phyloP scores from a whole-genome alignment of 2,888 invertebrate genomes.

The Pterobdella sp. region DNA sequence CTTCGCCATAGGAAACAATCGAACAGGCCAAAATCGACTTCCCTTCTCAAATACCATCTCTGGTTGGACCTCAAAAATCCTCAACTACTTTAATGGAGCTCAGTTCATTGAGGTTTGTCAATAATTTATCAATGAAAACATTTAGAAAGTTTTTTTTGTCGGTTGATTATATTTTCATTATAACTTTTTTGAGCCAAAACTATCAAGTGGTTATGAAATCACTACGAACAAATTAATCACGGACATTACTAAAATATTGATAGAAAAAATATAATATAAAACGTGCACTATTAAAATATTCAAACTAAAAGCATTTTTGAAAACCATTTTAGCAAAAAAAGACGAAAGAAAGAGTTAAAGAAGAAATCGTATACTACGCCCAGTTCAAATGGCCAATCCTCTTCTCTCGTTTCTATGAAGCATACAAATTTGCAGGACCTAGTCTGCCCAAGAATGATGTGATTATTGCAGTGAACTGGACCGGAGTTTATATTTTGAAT shows the following conservation, averaged over 20 bases:
- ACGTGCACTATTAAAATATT: background rate
- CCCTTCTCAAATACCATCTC: constrained; percentile 41
- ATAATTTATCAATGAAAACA: background rate
- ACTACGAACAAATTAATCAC: background rate
- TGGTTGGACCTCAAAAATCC: constrained; percentile 43
- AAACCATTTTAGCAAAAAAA: background rate
- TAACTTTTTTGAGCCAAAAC: background rate
- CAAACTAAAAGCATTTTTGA: no score
- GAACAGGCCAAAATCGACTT: no score
- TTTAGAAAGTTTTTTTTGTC: background rate
- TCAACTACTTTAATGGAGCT: constrained; percentile 55
- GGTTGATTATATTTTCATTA: background rate
- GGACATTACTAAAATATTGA: background rate
- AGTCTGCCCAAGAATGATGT: constrained; percentile 99
- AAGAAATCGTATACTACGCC: constrained; percentile 91
- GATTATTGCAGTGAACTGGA: constrained; percentile 99
- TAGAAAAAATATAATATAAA: background rate
- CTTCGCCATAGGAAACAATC: constrained; percentile 31
- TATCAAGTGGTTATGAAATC: background rate
- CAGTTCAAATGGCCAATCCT: constrained; percentile 97
- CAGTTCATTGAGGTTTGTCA: constrained; percentile 88
- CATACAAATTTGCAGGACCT: constrained; percentile 76
- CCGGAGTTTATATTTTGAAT: constrained; percentile 96
- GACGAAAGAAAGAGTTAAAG: constrained; percentile 50
- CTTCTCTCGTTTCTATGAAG: constrained; percentile 95